These are phyloP conservation scores for Nasua narica DNA, from an alignment of 2,797 vertebrate species.

Conservation along the genomic window DNA sequence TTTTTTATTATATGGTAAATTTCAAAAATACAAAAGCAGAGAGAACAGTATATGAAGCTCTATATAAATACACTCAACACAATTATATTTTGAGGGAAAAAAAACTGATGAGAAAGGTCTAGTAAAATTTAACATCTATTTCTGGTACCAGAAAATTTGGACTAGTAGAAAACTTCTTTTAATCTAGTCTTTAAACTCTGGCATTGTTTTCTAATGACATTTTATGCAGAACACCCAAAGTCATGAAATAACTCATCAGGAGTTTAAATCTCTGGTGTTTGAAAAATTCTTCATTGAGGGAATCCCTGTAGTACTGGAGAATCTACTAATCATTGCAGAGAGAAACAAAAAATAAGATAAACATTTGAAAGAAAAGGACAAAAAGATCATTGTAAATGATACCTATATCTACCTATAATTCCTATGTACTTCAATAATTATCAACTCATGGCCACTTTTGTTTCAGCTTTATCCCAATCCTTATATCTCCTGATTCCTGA, in stretches of 20 bases:
- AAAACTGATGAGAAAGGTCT: background rate
- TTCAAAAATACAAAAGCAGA: slow-evolving; percentile 34
- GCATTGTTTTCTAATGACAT: slow-evolving; percentile 1
- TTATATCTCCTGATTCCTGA: background rate
- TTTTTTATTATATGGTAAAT: slow-evolving; percentile 1
- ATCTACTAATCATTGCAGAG: background rate
- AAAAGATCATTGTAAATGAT: background rate
- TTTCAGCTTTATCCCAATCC: background rate
- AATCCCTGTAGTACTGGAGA: background rate
- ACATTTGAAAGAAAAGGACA: slow-evolving; percentile 21
- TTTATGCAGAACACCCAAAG: background rate
- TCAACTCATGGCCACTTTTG: background rate
- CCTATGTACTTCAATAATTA: background rate
- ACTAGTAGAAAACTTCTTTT: background rate
- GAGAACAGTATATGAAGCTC: background rate
- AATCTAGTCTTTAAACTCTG: background rate
- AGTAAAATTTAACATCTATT: slow-evolving; percentile 18
- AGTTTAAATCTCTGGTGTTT: background rate
- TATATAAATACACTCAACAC: background rate
- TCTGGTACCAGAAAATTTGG: background rate
- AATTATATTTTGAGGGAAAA: background rate
- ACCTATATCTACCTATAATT: background rate
- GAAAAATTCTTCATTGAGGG: background rate
- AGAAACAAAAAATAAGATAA: slow-evolving; percentile 3
- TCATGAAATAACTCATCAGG: background rate